Evolutionary conservation across 1,140 invertebrate species (phyloP), one percentile per base, ranked within the genome.

Genomic region (Cyphomyrmex costatus): DNA sequence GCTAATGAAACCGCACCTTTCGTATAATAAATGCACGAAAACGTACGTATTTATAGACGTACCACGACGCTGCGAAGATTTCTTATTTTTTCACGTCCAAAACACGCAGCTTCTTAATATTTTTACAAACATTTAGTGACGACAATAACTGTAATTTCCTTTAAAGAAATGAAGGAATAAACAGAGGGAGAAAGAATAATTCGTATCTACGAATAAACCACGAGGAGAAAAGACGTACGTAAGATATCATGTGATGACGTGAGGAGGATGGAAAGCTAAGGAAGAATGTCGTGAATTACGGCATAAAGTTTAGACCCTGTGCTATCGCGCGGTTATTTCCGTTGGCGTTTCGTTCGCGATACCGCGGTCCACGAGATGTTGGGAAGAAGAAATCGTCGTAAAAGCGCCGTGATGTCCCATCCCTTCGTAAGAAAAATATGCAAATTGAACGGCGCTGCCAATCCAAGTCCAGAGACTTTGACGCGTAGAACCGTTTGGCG

Each of bases 261-360:
- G 30, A 36, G 53, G 33, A 83, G 51, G 36, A 84, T 51, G 66
- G 61, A 84, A 87, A 21, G 30, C 14, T 53, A 65, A 14, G 49
- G 16, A 53, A 71, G 4, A 66, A 36, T 10, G 49, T 74, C 66
- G 42, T 60, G 51, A 80, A 63, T 89, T 89, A 89, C 49, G 51
- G 24, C 49, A 61, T 78, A 83, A 89, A 89, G 74, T 77, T 36
- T 66, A 27, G 10, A 58, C 36, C 56, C 33, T 58, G 10, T 76
- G 61, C 66, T 88, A 88, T 89, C 80, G 36, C 60, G 65, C 51
- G 42, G 84, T 89, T 89, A 89, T 89, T 89, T 89, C 79, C 30
- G 80, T 83, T 83, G 66, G 21, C 56, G 83, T 86, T 82, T 89
- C 74, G 19, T 79, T 68, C 14, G 30, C 78, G 71, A 89, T 27